Evolutionary conservation across 2,113 vertebrate genomes (phyloP), one percentile per base, ranked within the genome.

Genomic region (Poeciliopsis prolifica): DNA sequence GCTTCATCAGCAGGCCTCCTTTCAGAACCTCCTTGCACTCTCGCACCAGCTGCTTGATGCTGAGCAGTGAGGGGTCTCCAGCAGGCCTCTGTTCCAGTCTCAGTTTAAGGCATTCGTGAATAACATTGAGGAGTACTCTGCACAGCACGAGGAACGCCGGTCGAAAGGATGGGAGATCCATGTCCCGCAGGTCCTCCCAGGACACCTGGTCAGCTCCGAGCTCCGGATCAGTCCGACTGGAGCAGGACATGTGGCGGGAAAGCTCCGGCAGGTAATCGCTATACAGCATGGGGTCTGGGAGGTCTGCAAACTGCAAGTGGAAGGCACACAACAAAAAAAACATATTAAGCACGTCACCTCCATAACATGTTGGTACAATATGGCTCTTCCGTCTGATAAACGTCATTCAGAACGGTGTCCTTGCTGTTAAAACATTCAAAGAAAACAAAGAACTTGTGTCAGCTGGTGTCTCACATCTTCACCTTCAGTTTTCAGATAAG

Each of bases 11-110:
- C 4, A 99, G 96, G 12, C 98, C 98, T 0, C 98, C 98, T 88
- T 98, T 99, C 67, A 99, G 93, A 71, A 99, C 97, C 87, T 99
- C 98, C 79, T 98, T 99, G 85, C 98, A 99, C 89, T 99, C 98
- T 12, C 98, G 95, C 82, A 98, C 98, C 91, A 99, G 93, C 98
- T 99, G 93, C 88, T 99, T 99, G 93, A 99, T 99, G 78, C 98
- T 99, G 93, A 99, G 89, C 81, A 99, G 95, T 0, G 98, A 99
- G 0, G 98, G 97, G 65, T 99, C 97, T 65, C 98, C 98, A 30
- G 98, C 98, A n/a, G 98, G 98, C 70, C 97, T 94, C 90, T 99
- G 98, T 71, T 99, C 98, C 89, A 99, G 80, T 72, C 98, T 93
- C 74, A 99, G 91, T 89, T 99, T 99, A 88, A 99, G 97, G 93